Evolutionary conservation across 2,888 invertebrate genomes (phyloP), one percentile per base, ranked within the genome.

Genomic region (Scrobipalpa costella): DNA sequence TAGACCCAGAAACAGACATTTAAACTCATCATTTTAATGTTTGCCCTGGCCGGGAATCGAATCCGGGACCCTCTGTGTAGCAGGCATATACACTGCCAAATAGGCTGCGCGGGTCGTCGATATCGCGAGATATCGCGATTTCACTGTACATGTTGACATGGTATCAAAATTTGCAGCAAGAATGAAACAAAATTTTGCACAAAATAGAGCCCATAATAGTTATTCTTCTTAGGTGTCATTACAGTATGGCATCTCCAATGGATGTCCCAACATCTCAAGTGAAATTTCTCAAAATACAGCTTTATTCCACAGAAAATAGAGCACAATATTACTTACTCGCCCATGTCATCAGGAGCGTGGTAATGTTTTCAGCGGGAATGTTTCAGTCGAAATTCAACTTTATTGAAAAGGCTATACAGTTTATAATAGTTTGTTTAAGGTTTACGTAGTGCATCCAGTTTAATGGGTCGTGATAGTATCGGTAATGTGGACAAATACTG

Each of bases 391-490:
- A 44, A 44, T 15, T n/a, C 44, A 44, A 44, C 44, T 15, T n/a
- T 44, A 44, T 44, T 13, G 11, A 2, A 9, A 15, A 9, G 44
- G 5, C 7, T 15, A 15, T 15, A 44, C 5, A 15, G 44, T 44
- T n/a, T 15, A 44, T 5, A 44, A 15, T 44, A 5, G n/a, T n/a
- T 44, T 44, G 11, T 3, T 13, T 40, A 9, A 15, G 7, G n/a
- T 44, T 44, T 44, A n/a, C 44, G n/a, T n/a, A 15, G 44, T 44
- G 44, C n/a, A 44, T 15, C n/a, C 1, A 44, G 15, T 44, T 44
- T 44, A 44, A 44, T 44, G n/a, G 44, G 44, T 15, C 44, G 44
- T 44, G 44, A 44, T n/a, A n/a, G 44, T 44, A 44, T 44, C 44
- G 44, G 44, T 44, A 44, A 44, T 44, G 44, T 44, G 44, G 44